Base-by-base conservation (phyloP, 2,113 vertebrate genomes). In the Helogale parvula region DNA sequence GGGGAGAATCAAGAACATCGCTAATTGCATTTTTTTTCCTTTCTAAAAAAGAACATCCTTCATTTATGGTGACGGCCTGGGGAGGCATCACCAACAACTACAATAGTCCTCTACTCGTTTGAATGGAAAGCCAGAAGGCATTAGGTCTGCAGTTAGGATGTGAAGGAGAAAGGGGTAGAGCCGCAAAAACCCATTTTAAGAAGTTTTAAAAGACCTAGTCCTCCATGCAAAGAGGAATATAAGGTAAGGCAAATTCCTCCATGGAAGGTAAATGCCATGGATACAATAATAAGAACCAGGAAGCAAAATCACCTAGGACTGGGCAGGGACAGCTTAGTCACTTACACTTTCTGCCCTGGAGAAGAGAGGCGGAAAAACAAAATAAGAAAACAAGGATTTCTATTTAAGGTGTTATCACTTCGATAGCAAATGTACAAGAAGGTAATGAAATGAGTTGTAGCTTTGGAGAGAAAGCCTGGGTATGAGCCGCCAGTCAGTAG, bases 171-270 rank as follows among this genome's bases (percentile, higher is more conserved):
- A 86, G 41, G 52, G 41, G 21, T 66, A 66, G 5, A 93, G 69
- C n/a, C 10, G 57, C 31, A 47, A 72, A 97, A 96, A 35, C 41
- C 19, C 68, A 85, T 38, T 41, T 77, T 19, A 63, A 80, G 45
- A 50, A 95, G 77, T 90, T 86, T 93, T 74, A 38, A 96, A 90
- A 98, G 95, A 47, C 27, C 74, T 47, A 10, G 29, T 15, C 47
- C 31, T 89, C 54, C 54, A 74, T 8, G 25, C 31, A 69, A 80
- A 71, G 85, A 17, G 15, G 74, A 47, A 47, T 47, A 16, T 31
- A 77, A 77, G 27, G 41, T 17, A 31, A 77, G 41, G 74, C 27
- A 15, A 47, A 47, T 47, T 31, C 41, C 31, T 87, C 47, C 47
- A 88, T 23, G 29, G 33, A 69, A 80, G 77, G 85, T 82, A 93